Conservation (phyloP, 2,113 vertebrate genomes). For the Gymnobelideus leadbeateri region DNA sequence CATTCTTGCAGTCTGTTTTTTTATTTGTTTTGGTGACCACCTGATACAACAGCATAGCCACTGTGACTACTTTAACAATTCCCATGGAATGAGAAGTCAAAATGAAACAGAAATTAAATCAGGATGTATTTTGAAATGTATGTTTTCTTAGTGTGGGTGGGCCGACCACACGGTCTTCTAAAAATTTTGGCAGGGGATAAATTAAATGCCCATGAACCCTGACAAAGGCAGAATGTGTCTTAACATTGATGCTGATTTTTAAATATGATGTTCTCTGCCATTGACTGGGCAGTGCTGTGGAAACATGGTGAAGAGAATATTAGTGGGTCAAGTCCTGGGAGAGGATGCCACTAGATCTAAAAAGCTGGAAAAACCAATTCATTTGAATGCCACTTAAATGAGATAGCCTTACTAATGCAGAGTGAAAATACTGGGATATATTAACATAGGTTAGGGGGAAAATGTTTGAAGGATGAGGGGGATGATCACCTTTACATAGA, state of each 20-base stretch:
- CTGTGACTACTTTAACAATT: not conserved
- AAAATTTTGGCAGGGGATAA: not conserved
- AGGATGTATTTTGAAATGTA: not conserved
- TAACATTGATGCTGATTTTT: not conserved
- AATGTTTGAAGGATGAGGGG: not conserved
- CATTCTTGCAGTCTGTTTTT: not conserved
- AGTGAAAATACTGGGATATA: not conserved
- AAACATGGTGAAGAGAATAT: not conserved
- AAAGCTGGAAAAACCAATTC: not conserved
- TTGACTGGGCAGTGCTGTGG: not conserved
- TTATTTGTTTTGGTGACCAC: not conserved
- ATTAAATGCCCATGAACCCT: not conserved
- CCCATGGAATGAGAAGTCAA: not conserved
- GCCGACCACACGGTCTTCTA: not conserved
- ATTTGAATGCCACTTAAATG: not conserved
- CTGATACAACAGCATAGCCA: not conserved
- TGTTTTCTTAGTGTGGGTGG: not conserved
- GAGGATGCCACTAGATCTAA: not conserved
- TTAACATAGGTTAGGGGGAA: not conserved
- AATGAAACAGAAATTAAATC: not conserved
- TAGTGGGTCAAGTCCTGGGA: not conserved
- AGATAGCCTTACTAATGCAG: not conserved
- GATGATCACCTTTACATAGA: not conserved
- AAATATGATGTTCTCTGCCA: not conserved
- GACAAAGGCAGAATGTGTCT: not conserved